These are phyloP conservation scores for Morone saxatilis DNA, from an alignment of 2,113 vertebrate genomes.

Conservation along the genomic window DNA sequence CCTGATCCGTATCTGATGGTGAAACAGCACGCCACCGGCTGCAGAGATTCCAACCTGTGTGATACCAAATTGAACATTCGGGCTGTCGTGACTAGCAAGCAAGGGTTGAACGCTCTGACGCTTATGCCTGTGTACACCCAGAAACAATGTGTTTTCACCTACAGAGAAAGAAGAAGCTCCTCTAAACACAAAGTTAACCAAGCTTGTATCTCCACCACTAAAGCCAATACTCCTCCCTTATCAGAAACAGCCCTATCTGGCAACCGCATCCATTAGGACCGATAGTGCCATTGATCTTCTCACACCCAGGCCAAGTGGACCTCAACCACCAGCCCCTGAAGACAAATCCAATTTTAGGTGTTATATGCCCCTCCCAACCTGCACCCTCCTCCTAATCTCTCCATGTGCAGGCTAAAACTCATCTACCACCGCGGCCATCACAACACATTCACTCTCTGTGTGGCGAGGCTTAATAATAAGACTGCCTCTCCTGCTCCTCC, in stretches of 20 bases:
- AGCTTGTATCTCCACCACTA: constrained; percentile 50
- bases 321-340: constrained; percentile 45
- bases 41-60: constrained; percentile 50
- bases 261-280: constrained; percentile 55
- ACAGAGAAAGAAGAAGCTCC: constrained; percentile 43
- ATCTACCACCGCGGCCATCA: constrained; percentile 18
- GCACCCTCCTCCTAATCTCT: constrained; percentile 10
- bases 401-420: constrained; percentile 21
- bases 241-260: constrained; percentile 54
- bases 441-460: constrained; percentile 18
- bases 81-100: constrained; percentile 41
- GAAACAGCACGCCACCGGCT: constrained; percentile 55
- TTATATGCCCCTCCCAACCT: constrained; percentile 32
- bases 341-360: constrained; percentile 63
- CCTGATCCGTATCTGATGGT: constrained; percentile 70
- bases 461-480: constrained; percentile 49
- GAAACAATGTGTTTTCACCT: constrained; percentile 45
- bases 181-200: constrained; percentile 66
- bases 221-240: constrained; percentile 43
- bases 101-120: constrained; percentile 39
- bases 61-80: constrained; percentile 64
- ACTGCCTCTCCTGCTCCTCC: constrained; percentile 36
- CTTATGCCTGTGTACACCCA: constrained; percentile 15
- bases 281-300: constrained; percentile 53
- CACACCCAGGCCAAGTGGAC: constrained; percentile 47